Evolutionary conservation across 2,888 invertebrate genomes (phyloP).

Genomic region (Mayetiola destructor): DNA sequence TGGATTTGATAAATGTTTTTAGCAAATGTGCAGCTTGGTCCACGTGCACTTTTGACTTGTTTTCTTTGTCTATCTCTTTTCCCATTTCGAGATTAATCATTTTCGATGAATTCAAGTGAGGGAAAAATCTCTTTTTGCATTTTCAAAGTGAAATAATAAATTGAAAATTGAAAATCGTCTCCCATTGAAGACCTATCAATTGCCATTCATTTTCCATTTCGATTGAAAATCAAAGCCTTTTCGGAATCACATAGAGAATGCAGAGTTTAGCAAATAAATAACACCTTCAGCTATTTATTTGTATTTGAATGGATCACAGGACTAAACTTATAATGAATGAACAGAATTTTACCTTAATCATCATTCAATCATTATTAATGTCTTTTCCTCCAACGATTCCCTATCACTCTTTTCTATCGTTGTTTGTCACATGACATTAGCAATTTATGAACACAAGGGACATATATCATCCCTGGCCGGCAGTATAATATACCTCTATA

Average conservation of each 20-base stretch:
- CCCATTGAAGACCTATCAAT: too few relatives aligned
- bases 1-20: background rate
- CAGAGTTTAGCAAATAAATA: background rate
- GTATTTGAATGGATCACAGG: background rate
- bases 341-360: background rate
- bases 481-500: too few relatives aligned
- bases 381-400: background rate
- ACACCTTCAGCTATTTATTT: background rate
- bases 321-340: background rate
- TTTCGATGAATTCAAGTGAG: too few relatives aligned
- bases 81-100: too few relatives aligned
- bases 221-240: too few relatives aligned
- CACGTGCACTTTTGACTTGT: background rate
- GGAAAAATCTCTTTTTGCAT: too few relatives aligned
- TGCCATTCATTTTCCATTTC: too few relatives aligned
- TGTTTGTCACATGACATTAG: constrained; percentile 11
- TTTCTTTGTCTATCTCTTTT: too few relatives aligned
- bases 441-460: constrained; percentile 1
- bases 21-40: constrained; percentile 2
- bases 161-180: too few relatives aligned
- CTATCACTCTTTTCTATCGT: too few relatives aligned
- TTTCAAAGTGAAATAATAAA: too few relatives aligned
- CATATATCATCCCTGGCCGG: too few relatives aligned
- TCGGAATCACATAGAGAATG: background rate
- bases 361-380: constrained; percentile 13